Percentiles rank a stretch among this genome's conserved stretches.
Conservation (phyloP, 2,888 invertebrate species). For the Linnaemya tessellans region DNA sequence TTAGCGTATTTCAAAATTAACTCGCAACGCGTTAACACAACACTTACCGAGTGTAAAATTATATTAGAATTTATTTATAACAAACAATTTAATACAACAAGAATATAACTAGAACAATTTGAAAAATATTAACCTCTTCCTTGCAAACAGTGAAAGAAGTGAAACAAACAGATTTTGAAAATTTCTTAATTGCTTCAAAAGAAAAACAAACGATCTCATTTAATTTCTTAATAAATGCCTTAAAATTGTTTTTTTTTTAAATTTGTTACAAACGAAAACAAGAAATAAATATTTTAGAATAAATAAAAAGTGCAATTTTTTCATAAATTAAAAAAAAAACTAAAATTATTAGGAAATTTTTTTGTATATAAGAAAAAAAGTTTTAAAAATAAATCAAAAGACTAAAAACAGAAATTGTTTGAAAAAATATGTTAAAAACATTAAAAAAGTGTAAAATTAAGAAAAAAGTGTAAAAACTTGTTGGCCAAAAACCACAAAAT, state of each 20-base stretch:
- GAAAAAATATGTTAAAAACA: neutral
- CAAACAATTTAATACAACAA: conserved; percentile 22
- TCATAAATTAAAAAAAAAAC: conserved; percentile 39
- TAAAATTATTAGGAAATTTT: conserved; percentile 58
- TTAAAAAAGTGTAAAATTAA: neutral
- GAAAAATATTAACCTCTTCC: conserved; percentile 53
- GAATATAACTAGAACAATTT: conserved; percentile 40
- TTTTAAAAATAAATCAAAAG: conserved; percentile 13
- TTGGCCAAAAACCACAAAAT: no score
- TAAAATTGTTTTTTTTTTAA: conserved; percentile 56
- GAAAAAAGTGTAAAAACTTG: no score
- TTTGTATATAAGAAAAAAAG: neutral
- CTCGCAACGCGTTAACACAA: conserved; percentile 80
- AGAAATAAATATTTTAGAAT: conserved; percentile 28
- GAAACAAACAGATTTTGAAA: conserved; percentile 24
- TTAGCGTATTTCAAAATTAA: conserved; percentile 78
- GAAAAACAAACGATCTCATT: conserved; percentile 58
- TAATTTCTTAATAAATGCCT: conserved; percentile 65
- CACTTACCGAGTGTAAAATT: conserved; percentile 51
- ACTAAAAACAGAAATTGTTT: neutral
- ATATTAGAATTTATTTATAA: conserved; percentile 49
- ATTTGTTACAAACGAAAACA: conserved; percentile 31
- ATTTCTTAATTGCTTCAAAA: conserved; percentile 18
- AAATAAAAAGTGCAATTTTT: conserved; percentile 56
- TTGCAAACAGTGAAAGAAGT: conserved; percentile 3